Conservation (phyloP, 2,888 invertebrate genomes). For the Idaea biselata region DNA sequence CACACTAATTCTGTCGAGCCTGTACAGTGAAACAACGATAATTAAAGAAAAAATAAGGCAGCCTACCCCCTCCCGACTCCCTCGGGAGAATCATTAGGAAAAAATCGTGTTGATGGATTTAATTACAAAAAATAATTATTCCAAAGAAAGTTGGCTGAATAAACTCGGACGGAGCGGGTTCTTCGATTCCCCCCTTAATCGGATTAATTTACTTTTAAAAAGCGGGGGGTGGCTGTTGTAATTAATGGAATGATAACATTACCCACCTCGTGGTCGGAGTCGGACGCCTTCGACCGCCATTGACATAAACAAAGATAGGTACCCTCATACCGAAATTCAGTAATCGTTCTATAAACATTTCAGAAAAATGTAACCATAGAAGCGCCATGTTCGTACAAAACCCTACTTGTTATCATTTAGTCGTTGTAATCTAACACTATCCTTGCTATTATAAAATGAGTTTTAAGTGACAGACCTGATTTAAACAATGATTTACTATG, state of each 20-base stretch:
- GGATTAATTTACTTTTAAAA: constrained; percentile 81
- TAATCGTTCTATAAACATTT: neutral
- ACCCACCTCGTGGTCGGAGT: constrained; percentile 67
- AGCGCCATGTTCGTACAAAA: neutral
- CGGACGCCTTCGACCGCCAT: constrained; percentile 43
- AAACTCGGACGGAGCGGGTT: constrained; percentile 78
- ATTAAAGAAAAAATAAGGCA: constrained; percentile 58
- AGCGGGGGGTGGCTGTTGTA: constrained; percentile 76
- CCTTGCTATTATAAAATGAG: too few relatives aligned
- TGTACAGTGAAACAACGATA: constrained; percentile 44
- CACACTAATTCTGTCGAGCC: constrained; percentile 35
- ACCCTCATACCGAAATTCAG: neutral
- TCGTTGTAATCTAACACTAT: too few relatives aligned
- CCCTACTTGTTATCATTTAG: too few relatives aligned
- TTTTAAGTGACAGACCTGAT: too few relatives aligned
- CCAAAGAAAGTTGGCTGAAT: constrained; percentile 78
- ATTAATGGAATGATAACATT: constrained; percentile 81
- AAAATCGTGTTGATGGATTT: constrained; percentile 82
- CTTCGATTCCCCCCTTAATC: constrained; percentile 79
- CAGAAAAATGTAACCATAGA: neutral
- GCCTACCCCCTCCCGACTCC: constrained; percentile 50
- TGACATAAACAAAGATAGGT: constrained; percentile 18
- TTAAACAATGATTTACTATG: too few relatives aligned
- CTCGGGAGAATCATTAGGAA: constrained; percentile 79
- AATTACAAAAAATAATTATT: constrained; percentile 82